Percentiles rank a stretch among this genome's conserved stretches.
These are phyloP conservation scores for Callorhinus ursinus DNA, from an alignment of 2,113 vertebrate genomes.

Conservation along the genomic window DNA sequence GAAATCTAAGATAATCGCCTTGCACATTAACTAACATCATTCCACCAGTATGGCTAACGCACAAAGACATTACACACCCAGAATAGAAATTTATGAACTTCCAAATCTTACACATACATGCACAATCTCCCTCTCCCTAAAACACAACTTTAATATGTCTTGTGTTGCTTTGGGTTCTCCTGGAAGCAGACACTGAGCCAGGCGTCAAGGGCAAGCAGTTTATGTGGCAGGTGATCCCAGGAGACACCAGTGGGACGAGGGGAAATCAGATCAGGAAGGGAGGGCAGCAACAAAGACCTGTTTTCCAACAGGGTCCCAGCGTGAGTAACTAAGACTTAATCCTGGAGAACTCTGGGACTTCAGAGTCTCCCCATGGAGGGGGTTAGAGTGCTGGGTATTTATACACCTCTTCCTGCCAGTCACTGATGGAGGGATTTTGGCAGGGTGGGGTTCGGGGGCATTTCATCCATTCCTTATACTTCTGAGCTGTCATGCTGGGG, in stretches of 20 bases:
- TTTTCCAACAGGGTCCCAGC: neutral
- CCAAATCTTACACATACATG: neutral
- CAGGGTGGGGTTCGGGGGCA: neutral
- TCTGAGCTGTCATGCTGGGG: neutral
- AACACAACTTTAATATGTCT: neutral
- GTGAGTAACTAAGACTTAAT: neutral
- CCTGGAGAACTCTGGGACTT: neutral
- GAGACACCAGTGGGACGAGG: neutral
- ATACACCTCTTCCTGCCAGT: neutral
- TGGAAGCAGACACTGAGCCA: neutral
- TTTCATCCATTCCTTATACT: neutral
- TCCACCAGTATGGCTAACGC: neutral
- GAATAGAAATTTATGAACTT: neutral
- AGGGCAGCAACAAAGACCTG: neutral
- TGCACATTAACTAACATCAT: neutral
- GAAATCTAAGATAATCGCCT: neutral
- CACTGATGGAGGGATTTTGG: neutral
- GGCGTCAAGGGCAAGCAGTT: neutral
- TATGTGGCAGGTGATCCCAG: neutral
- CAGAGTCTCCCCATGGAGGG: too few species aligned
- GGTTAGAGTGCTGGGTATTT: neutral
- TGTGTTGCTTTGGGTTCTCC: neutral
- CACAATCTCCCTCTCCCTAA: neutral
- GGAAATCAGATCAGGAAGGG: neutral
- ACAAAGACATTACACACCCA: neutral